Conservation (phyloP, 2,797 vertebrate species). For the Sebastes kiyomatsui region DNA sequence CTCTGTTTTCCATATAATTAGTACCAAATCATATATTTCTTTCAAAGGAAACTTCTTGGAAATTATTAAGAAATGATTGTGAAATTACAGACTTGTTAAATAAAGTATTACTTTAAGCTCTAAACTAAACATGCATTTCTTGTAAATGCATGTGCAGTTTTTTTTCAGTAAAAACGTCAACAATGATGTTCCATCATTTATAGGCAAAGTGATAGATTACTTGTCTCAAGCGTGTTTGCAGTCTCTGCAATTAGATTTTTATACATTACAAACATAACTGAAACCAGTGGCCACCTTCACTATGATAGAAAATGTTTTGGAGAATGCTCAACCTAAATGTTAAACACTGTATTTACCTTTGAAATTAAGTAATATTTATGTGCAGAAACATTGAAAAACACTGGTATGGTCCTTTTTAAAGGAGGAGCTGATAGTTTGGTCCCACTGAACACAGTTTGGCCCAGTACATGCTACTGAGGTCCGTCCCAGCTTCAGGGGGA, state of each 20-base stretch:
- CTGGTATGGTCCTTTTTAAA: neutral
- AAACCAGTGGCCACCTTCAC: neutral
- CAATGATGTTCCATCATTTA: neutral
- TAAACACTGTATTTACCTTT: neutral
- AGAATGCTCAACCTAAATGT: neutral
- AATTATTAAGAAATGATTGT: neutral
- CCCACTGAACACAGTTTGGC: constrained; percentile 17
- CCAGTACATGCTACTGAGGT: neutral
- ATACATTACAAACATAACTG: neutral
- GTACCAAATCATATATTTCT: neutral
- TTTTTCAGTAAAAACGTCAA: too few species aligned
- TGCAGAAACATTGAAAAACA: neutral
- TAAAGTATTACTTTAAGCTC: neutral
- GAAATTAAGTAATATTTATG: neutral
- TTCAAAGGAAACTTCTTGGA: accelerated
- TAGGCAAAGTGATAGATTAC: neutral
- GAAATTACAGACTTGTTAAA: neutral
- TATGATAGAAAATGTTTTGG: neutral
- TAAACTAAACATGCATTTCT: neutral
- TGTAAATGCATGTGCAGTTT: neutral
- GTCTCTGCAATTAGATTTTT: neutral
- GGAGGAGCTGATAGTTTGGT: constrained; percentile 61
- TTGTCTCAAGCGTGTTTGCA: neutral
- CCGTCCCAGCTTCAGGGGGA: constrained; percentile 23
- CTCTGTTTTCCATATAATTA: accelerated